Evolutionary conservation across 2,888 invertebrate genomes (phyloP).

Genomic region (Lepeophtheirus nordmannii): DNA sequence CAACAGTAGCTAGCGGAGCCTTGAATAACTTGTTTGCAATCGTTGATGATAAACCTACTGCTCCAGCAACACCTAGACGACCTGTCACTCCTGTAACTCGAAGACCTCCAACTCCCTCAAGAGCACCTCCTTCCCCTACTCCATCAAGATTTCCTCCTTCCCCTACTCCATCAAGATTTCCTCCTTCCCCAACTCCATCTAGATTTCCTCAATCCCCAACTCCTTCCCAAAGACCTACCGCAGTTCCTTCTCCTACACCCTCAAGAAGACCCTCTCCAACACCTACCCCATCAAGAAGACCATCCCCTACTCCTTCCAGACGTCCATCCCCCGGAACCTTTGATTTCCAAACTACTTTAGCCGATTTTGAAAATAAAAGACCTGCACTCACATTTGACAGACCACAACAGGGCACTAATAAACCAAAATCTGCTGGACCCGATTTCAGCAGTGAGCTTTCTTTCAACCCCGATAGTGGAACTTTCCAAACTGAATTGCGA

Average conservation of each 20-base stretch:
- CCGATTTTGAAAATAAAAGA: conserved; percentile 10
- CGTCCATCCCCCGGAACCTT: conserved; percentile 34
- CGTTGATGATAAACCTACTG: conserved; percentile 15
- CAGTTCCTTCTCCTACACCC: not conserved
- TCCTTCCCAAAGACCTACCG: conserved; percentile 39
- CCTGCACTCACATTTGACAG: conserved; percentile 18
- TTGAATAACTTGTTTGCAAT: conserved; percentile 11
- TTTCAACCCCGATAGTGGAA: conserved; percentile 25
- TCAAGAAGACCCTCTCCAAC: conserved; percentile 41
- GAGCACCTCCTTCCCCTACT: not conserved
- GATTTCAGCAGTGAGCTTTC: conserved; percentile 21
- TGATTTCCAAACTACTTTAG: conserved; percentile 34
- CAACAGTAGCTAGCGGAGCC: not conserved
- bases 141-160: conserved; percentile 42
- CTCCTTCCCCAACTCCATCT: conserved; percentile 29
- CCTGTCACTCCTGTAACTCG: not conserved
- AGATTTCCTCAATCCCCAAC: conserved; percentile 31
- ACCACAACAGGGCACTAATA: not conserved
- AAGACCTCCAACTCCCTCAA: not conserved
- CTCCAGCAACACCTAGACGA: not conserved
- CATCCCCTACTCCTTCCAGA: conserved; percentile 30
- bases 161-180: conserved; percentile 43
- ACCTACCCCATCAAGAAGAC: conserved; percentile 45
- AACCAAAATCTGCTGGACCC: not conserved
- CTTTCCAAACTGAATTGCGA: conserved; percentile 25